phyloP scores from a whole-genome alignment of 2,113 vertebrate genomes.

The Pipra filicauda region DNA sequence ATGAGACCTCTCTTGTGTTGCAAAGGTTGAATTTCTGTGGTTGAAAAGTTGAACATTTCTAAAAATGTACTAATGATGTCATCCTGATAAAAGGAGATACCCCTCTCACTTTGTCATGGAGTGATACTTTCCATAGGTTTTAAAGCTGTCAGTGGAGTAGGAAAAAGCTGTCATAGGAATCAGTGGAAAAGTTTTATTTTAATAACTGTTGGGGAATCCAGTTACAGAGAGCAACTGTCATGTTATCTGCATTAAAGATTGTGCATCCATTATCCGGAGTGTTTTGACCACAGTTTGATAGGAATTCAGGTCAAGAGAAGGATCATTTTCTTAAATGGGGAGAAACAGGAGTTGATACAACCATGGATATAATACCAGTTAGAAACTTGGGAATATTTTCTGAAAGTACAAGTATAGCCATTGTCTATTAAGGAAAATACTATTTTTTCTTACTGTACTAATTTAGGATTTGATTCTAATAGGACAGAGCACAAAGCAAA shows the following conservation, averaged over 20 bases:
- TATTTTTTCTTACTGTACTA: not conserved
- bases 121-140: not conserved
- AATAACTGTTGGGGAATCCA: not conserved
- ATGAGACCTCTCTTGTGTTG: not conserved
- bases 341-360: not conserved
- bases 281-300: not conserved
- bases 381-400: not conserved
- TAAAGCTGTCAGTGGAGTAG: not conserved
- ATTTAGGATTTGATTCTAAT: not conserved
- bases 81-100: not conserved
- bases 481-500: not conserved
- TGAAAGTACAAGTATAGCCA: not conserved
- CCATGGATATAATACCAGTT: not conserved
- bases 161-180: not conserved
- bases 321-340: not conserved
- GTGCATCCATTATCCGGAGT: not conserved
- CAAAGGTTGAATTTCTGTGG: not conserved
- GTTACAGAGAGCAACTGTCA: not conserved
- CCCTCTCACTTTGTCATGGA: not conserved
- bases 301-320: not conserved
- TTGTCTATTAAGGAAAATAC: not conserved
- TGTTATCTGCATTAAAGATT: not conserved
- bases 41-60: not conserved
- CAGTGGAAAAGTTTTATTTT: not conserved
- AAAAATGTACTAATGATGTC: not conserved